Evolutionary conservation across 2,888 invertebrate species (phyloP).

Genomic region (Amphipyra tragopoginis): DNA sequence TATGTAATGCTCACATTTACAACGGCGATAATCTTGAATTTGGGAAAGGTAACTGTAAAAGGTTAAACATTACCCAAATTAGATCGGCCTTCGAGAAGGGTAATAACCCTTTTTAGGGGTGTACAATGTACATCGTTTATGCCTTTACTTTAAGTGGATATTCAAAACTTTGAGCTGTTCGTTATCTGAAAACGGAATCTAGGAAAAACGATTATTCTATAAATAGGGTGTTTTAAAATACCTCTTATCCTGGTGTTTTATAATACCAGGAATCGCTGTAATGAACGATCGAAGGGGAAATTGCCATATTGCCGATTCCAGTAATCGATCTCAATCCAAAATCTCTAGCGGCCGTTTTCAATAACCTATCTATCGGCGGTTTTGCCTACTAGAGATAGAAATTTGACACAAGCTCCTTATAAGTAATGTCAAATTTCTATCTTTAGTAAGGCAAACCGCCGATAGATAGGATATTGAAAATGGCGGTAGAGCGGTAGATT

Average conservation of each 20-base stretch:
- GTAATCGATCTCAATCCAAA: no score
- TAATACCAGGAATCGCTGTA: not conserved
- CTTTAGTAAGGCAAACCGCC: no score
- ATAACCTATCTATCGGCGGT: no score
- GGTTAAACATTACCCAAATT: constrained; percentile 28
- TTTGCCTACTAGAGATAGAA: no score
- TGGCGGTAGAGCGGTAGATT: no score
- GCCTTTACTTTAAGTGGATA: constrained; percentile 1
- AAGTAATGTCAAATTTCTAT: no score
- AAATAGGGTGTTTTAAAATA: not conserved
- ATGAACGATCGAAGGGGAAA: no score
- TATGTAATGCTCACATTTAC: constrained; percentile 34
- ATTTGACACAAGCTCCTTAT: no score
- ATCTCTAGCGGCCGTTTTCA: no score
- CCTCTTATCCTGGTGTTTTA: not conserved
- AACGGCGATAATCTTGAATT: constrained; percentile 20
- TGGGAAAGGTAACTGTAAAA: constrained; percentile 17
- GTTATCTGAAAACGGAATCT: not conserved
- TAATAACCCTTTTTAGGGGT: constrained; percentile 19
- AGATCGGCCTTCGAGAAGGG: constrained; percentile 10
- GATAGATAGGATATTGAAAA: no score
- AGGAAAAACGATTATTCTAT: not conserved
- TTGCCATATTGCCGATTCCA: no score
- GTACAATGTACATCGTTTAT: constrained; percentile 7
- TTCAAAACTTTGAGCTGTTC: constrained; percentile 1